Evolutionary conservation across 2,113 vertebrate species (phyloP).

Genomic region (Ctenodactylus gundi): DNA sequence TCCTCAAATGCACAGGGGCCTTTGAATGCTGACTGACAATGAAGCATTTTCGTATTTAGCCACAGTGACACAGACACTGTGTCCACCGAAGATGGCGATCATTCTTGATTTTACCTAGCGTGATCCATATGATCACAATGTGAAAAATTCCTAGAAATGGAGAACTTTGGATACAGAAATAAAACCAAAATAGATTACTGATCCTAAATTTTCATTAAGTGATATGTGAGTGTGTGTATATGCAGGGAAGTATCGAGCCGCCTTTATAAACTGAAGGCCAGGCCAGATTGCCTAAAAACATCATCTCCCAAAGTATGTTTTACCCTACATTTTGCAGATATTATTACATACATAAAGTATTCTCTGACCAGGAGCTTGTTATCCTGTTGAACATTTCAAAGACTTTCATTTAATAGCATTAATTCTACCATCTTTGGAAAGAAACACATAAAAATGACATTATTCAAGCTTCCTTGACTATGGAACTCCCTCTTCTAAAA

Average conservation of each 20-base stretch:
- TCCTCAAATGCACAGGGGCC: background rate
- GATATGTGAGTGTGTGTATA: background rate
- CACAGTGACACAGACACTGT: background rate
- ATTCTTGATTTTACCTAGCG: constrained; percentile 1
- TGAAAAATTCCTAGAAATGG: constrained; percentile 8
- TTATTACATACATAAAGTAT: background rate
- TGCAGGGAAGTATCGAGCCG: background rate
- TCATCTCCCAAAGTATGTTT: background rate
- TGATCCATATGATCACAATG: background rate
- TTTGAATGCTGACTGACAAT: background rate
- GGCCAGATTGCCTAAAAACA: background rate
- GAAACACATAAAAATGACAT: background rate
- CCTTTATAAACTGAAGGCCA: background rate
- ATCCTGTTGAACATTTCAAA: background rate
- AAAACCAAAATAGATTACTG: background rate
- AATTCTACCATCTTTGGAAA: constrained; percentile 7
- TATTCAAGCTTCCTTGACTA: constrained; percentile 22
- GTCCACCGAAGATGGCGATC: background rate
- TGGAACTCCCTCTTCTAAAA: background rate
- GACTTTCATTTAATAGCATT: background rate
- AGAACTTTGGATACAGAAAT: background rate
- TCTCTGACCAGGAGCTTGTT: background rate
- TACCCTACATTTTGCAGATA: background rate
- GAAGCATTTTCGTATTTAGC: background rate
- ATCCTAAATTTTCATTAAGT: background rate